Base-by-base conservation (phyloP, 2,797 vertebrate species). In the Cyprinella venusta region DNA sequence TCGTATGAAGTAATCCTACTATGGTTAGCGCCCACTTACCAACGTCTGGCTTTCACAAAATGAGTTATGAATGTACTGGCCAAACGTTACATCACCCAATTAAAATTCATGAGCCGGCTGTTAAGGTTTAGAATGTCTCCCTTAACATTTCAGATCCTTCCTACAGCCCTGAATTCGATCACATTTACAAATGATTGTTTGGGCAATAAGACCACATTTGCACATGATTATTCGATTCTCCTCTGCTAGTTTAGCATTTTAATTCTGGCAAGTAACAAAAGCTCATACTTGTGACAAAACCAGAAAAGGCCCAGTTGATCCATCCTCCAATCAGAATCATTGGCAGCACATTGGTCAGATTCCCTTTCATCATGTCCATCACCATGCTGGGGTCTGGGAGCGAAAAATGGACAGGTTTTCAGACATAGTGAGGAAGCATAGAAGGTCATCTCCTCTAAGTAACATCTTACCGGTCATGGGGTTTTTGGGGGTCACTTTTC, bases 261-360 rank as follows among this genome's bases (percentile, higher is more conserved):
- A n/a, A n/a, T n/a, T n/a, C n/a, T n/a, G n/a, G n/a, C 5, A n/a
- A 64, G 4, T 45, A 24, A n/a, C 8, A 56, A 52, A 69, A 40
- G 16, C 50, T 91, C 95, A 93, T 87, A 96, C 96, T 96, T 8
- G 95, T 96, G 85, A 96, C 92, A 50, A 96, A 96, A 33, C 96
- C 96, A 24, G 96, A 96, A 90, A 96, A 96, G 0, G 94, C 95
- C 96, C 95, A 96, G 89, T 96, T 96, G 86, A 96, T 96, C 96
- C 96, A 96, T 71, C 96, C 96, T 40, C 96, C 96, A 1, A 96
- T 96, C 86, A 96, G 24, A 65, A 96, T 96, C 96, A 96, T 96
- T 26, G 96, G 96, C 30, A 96, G 92, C 10, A 96, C 94, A 38
- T 96, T 96, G 84, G 94, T 95, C 84, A 96, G 88, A 85, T 96